These are phyloP conservation scores for Andrena flavipes DNA, from an alignment of 2,888 invertebrate genomes.

Conservation along the genomic window DNA sequence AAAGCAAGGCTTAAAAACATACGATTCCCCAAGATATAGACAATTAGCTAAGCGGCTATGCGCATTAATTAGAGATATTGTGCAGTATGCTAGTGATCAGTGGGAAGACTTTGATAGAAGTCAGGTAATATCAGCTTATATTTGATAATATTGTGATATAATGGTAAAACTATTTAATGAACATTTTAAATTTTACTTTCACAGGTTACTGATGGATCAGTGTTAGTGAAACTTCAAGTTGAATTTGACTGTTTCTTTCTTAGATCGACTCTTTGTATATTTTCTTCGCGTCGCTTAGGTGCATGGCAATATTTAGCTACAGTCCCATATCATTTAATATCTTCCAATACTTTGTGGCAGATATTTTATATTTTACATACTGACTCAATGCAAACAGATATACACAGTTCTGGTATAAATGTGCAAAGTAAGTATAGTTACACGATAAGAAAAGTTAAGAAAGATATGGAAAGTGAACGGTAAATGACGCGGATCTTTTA, in stretches of 20 bases:
- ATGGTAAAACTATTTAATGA: constrained; percentile 11
- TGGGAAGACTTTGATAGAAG: constrained; percentile 86
- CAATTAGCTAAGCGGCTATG: constrained; percentile 90
- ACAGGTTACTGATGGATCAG: constrained; percentile 84
- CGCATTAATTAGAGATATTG: constrained; percentile 89
- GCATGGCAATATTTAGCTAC: constrained; percentile 94
- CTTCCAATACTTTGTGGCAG: constrained; percentile 88
- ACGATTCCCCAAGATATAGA: constrained; percentile 88
- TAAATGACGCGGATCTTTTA: constrained; percentile 1
- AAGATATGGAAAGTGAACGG: not conserved
- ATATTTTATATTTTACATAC: constrained; percentile 88
- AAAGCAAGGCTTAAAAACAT: constrained; percentile 89
- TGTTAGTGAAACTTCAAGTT: constrained; percentile 87
- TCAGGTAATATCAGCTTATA: constrained; percentile 69
- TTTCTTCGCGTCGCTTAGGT: constrained; percentile 90
- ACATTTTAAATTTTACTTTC: constrained; percentile 22
- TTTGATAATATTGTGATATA: not conserved
- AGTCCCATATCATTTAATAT: constrained; percentile 89
- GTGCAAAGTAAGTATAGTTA: constrained; percentile 54
- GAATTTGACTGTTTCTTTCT: constrained; percentile 92
- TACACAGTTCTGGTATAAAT: constrained; percentile 63
- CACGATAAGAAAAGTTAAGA: not conserved
- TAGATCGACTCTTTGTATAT: constrained; percentile 89
- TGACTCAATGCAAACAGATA: constrained; percentile 84
- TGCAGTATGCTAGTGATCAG: constrained; percentile 91